Base-by-base conservation (phyloP, 2,797 vertebrate species). In the Danionella dracula region DNA sequence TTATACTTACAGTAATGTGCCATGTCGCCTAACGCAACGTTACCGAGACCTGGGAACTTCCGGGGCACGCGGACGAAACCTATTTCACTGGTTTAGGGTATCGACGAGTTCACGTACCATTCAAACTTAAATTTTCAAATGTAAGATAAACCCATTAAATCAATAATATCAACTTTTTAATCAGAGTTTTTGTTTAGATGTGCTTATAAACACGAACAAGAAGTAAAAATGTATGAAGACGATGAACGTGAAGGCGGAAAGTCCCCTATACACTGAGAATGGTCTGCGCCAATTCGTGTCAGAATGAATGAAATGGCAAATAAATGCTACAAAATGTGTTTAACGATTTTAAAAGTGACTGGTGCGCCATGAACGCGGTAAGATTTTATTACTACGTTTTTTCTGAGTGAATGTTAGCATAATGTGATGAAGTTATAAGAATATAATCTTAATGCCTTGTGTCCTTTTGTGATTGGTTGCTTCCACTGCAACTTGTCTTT, bases 11-110 rank as follows among this genome's bases (percentile, higher is more conserved):
- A 37, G 50, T 70, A 74, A 41, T 79, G 83, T 71, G 88, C 83
- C 90, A 91, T 90, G 81, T 90, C 85, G 77, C 84, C 85, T 84
- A 79, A 82, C 85, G 88, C 86, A 89, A 83, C 89, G 87, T 90
- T 87, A 90, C 85, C 87, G 79, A 83, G 73, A 68, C 20, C 62
- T 41, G 70, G 59, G 45, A 81, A n/a, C 78, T 90, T 90, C 85
- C 89, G 84, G 83, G 78, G 71, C 74, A 37, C 72, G 19, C 4
- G 44, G 72, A 56, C 8, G 13, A 68, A 3, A 3, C 9, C 29
- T 4, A 9, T 38, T 54, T 1, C 6, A 21, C 2, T 2, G 1
- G 21, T 3, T 15, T 42, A 12, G 53, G 70, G 58, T 51, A 15
- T 8, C 2, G 1, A 0, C 6, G 1, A 0, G 69, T 74, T 72